phyloP scores from a whole-genome alignment of 2,797 vertebrate species.

The Mareca penelope region DNA sequence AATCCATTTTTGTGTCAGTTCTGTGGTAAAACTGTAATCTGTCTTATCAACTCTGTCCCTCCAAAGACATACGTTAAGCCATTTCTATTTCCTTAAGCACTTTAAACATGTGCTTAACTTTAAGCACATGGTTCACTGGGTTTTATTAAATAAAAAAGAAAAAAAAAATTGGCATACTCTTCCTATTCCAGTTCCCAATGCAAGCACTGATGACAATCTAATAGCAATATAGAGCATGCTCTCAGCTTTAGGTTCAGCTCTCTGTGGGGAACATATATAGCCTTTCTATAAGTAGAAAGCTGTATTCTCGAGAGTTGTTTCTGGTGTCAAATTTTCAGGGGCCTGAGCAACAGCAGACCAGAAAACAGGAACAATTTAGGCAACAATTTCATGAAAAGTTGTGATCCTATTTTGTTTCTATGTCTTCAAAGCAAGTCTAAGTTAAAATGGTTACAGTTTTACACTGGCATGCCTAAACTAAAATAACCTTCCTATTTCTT shows the following conservation, averaged over 20 bases:
- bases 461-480: neutral
- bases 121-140: conserved; percentile 40
- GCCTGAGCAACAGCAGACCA: neutral
- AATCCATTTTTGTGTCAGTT: conserved; percentile 20
- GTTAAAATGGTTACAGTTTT: neutral
- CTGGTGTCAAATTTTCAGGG: neutral
- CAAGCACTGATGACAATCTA: conserved; percentile 5
- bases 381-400: neutral
- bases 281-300: neutral
- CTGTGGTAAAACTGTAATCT: conserved; percentile 22
- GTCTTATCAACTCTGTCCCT: neutral
- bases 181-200: neutral
- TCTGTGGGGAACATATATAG: conserved; percentile 1
- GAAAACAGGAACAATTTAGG: neutral
- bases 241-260: neutral
- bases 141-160: conserved; percentile 13
- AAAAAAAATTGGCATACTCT: neutral
- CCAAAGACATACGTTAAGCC: neutral
- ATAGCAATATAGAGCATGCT: neutral
- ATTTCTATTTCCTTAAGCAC: neutral
- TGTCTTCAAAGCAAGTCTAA: neutral
- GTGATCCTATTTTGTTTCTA: neutral
- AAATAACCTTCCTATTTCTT: neutral
- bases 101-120: conserved; percentile 28
- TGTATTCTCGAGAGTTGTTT: neutral